Percentiles rank a stretch among this genome's conserved stretches.
Conservation (phyloP, 2,113 vertebrate genomes). For the Ceratotherium simum region DNA sequence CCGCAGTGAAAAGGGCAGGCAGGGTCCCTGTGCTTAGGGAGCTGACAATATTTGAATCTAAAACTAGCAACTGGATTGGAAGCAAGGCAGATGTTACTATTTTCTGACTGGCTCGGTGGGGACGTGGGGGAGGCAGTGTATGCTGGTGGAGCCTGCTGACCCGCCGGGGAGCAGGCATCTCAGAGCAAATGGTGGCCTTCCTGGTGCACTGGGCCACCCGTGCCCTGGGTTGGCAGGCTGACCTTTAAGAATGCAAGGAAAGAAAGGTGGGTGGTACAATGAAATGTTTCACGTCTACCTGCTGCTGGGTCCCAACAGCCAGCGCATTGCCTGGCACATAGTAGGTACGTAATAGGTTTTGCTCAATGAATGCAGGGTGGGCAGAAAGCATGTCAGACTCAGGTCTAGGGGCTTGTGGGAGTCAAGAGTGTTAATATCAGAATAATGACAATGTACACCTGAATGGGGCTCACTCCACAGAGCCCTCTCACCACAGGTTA, state of each 20-base stretch:
- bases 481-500: accelerated
- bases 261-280: background rate
- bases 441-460: background rate
- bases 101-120: background rate
- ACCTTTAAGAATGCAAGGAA: background rate
- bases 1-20: background rate
- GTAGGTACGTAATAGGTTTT: background rate
- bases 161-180: background rate
- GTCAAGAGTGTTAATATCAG: background rate
- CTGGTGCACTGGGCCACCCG: background rate
- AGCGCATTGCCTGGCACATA: background rate
- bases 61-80: background rate
- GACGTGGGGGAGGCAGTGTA: accelerated
- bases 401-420: background rate
- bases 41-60: background rate
- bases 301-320: background rate
- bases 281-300: background rate
- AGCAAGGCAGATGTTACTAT: background rate
- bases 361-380: background rate
- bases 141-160: background rate
- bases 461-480: background rate
- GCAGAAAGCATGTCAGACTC: background rate
- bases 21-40: background rate
- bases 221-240: background rate
- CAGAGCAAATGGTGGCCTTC: background rate